These are phyloP conservation scores for Amphiprion percula DNA, from an alignment of 2,113 vertebrate species.

Conservation along the genomic window DNA sequence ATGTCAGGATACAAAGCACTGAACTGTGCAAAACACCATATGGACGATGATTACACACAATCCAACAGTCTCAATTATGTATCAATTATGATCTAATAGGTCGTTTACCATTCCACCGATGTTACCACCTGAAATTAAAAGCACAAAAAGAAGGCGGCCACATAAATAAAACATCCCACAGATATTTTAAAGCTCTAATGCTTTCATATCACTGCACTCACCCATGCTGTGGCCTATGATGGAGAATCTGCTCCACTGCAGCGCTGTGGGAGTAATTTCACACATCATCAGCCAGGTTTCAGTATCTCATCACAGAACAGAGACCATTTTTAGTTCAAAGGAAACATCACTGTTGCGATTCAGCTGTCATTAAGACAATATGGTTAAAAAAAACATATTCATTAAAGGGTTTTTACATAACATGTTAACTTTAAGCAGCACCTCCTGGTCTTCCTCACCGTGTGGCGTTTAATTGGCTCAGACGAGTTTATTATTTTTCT, in stretches of 20 bases:
- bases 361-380: constrained; percentile 7
- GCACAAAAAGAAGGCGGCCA: constrained; percentile 12
- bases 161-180: neutral
- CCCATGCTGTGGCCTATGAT: constrained; percentile 95
- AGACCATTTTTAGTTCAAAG: constrained; percentile 32
- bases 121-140: constrained; percentile 84
- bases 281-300: constrained; percentile 69
- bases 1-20: constrained; percentile 91
- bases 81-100: neutral
- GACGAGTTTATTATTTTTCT: too few relatives aligned
- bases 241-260: constrained; percentile 90
- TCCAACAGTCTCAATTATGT: neutral
- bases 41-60: neutral
- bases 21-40: constrained; percentile 82
- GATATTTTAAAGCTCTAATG: neutral
- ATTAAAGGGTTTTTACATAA: neutral
- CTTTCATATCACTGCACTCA: constrained; percentile 79
- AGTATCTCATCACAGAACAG: constrained; percentile 52
- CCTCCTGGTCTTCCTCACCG: neutral
- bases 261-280: constrained; percentile 86
- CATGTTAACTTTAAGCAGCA: too few relatives aligned
- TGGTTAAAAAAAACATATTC: neutral
- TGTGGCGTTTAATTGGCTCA: neutral
- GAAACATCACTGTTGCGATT: constrained; percentile 27
- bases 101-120: constrained; percentile 86